phyloP scores from a whole-genome alignment of 1,140 invertebrate genomes.

The Nixonia krombeini region DNA sequence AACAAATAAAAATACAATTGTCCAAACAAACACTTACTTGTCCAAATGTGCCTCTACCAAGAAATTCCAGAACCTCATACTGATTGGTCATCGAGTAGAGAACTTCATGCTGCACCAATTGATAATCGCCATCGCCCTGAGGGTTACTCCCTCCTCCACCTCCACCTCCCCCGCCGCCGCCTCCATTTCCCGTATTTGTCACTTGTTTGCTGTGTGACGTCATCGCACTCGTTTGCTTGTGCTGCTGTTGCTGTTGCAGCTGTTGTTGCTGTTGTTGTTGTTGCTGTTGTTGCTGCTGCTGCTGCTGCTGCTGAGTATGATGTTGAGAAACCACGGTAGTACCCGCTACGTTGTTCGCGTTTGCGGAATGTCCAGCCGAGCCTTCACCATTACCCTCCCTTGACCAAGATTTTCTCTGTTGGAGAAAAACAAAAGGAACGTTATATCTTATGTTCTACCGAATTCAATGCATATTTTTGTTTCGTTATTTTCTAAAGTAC shows the following conservation, averaged over 20 bases:
- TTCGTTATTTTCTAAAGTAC: no score
- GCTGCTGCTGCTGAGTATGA: constrained; percentile 41
- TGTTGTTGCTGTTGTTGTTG: constrained; percentile 51
- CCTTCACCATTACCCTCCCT: constrained; percentile 77
- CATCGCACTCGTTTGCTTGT: constrained; percentile 74
- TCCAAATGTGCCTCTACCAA: constrained; percentile 98
- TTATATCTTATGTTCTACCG: no score
- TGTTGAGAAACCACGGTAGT: constrained; percentile 55
- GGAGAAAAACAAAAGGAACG: constrained; percentile 46
- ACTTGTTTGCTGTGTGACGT: constrained; percentile 83
- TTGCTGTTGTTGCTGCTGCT: constrained; percentile 43
- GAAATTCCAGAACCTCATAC: constrained; percentile 98
- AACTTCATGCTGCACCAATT: constrained; percentile 98
- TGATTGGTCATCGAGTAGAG: constrained; percentile 93
- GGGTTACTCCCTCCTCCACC: constrained; percentile 77
- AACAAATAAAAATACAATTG: no score
- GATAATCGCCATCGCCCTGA: constrained; percentile 96
- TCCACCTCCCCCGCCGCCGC: constrained; percentile 74
- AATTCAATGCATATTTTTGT: no score
- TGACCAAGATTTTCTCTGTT: constrained; percentile 77
- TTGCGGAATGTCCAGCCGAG: constrained; percentile 64
- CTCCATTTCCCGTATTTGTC: constrained; percentile 67
- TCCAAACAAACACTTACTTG: no score
- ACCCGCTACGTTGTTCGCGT: constrained; percentile 57
- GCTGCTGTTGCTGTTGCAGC: no score